A percentile compares a stretch with the other conserved stretches of the same genome.
Conservation (phyloP, 2,888 invertebrate genomes). For the Phymatocera aterrima region DNA sequence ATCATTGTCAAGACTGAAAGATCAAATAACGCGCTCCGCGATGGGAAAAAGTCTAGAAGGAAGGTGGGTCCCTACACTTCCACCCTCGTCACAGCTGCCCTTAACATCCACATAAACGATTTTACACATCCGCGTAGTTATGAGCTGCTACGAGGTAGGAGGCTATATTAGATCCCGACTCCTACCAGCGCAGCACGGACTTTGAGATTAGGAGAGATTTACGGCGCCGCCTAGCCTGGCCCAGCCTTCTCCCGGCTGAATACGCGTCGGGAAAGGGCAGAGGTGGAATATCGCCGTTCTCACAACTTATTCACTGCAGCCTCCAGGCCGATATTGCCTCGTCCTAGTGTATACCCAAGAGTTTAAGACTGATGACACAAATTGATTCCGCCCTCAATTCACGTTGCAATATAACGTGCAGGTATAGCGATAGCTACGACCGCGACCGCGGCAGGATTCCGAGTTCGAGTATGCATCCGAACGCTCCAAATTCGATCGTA, state of each 20-base stretch:
- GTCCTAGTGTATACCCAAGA: background rate
- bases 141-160: background rate
- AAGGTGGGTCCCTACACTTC: background rate
- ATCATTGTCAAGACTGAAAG: background rate
- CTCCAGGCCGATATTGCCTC: conserved; percentile 4
- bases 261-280: conserved; percentile 11
- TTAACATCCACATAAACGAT: background rate
- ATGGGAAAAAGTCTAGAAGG: background rate
- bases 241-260: background rate
- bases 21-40: background rate
- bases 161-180: conserved; percentile 22
- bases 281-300: conserved; percentile 16
- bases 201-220: conserved; percentile 18
- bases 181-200: background rate
- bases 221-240: background rate
- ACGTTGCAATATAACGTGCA: background rate
- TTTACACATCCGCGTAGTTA: background rate
- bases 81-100: conserved; percentile 22
- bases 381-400: conserved; percentile 22
- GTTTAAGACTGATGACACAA: conserved; percentile 17
- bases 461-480: too few species aligned
- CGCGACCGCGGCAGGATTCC: background rate
- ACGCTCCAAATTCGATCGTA: background rate
- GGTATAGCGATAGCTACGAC: background rate
- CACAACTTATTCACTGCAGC: background rate